A percentile compares a stretch with the other conserved stretches of the same genome.
These are phyloP conservation scores for Acleris sparsana DNA, from an alignment of 2,888 invertebrate genomes.

Conservation along the genomic window DNA sequence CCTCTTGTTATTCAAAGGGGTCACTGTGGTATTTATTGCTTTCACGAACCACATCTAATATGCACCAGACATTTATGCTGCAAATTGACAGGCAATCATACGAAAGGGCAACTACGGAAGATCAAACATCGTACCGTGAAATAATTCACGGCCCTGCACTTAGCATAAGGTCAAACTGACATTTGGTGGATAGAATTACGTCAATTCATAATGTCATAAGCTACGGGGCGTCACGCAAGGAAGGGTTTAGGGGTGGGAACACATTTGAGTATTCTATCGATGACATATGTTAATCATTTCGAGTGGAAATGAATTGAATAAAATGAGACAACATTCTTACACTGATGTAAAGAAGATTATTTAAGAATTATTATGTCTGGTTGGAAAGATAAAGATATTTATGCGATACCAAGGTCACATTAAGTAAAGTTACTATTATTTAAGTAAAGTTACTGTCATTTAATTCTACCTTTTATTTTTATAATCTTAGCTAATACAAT, in stretches of 20 bases:
- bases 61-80: slow-evolving; percentile 47
- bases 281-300: not conserved
- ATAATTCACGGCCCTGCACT: slow-evolving; percentile 70
- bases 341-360: too few species aligned
- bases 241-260: slow-evolving; percentile 51
- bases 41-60: slow-evolving; percentile 31
- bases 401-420: too few species aligned
- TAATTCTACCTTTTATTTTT: too few species aligned
- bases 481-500: too few species aligned
- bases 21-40: slow-evolving; percentile 8
- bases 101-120: slow-evolving; percentile 72
- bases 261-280: slow-evolving; percentile 5
- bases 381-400: too few species aligned
- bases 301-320: too few species aligned
- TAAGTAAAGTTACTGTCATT: too few species aligned
- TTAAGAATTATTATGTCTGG: too few species aligned
- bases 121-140: slow-evolving; percentile 66
- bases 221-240: slow-evolving; percentile 64
- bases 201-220: slow-evolving; percentile 62
- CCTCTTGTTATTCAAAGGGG: slow-evolving; percentile 12
- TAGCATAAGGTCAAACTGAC: slow-evolving; percentile 82
- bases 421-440: too few species aligned
- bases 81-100: slow-evolving; percentile 72
- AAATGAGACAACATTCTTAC: too few species aligned
- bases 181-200: slow-evolving; percentile 74